Evolutionary conservation across 1,140 invertebrate genomes (phyloP).

Genomic region (Sarcophaga bullata): DNA sequence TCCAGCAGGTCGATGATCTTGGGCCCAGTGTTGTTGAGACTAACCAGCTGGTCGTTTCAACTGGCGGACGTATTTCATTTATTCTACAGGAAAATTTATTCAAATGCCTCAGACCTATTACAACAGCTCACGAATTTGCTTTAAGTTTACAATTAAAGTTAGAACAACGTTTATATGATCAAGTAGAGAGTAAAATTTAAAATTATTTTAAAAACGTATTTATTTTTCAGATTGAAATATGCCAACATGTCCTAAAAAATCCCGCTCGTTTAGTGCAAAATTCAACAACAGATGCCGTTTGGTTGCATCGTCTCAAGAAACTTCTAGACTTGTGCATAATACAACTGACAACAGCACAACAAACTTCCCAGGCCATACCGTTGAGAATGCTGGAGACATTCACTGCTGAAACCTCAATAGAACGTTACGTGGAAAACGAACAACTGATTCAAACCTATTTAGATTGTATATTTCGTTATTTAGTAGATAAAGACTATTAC

Average conservation of each 20-base stretch:
- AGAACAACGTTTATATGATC: not conserved
- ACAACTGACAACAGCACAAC: conserved; percentile 52
- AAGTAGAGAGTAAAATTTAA: not conserved
- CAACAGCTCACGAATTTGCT: no score
- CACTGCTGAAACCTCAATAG: conserved; percentile 70
- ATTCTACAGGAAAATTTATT: no score
- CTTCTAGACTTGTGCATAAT: conserved; percentile 57
- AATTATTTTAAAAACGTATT: not conserved
- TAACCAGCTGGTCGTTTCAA: no score
- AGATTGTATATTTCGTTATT: conserved; percentile 62
- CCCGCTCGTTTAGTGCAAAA: conserved; percentile 54
- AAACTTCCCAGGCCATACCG: conserved; percentile 74
- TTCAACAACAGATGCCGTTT: conserved; percentile 52
- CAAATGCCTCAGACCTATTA: no score
- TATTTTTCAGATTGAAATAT: conserved; percentile 57
- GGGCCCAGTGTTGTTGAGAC: no score
- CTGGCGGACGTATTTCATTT: no score
- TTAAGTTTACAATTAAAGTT: not conserved
- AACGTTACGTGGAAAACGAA: conserved; percentile 68
- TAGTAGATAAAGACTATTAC: conserved; percentile 75
- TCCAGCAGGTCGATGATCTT: no score
- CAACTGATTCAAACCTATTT: conserved; percentile 64
- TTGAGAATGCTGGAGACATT: conserved; percentile 83
- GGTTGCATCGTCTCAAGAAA: conserved; percentile 57
- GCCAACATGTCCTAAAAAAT: conserved; percentile 58